Evolutionary conservation across 2,797 vertebrate genomes (phyloP).

Genomic region (Kryptopterus vitreolus): DNA sequence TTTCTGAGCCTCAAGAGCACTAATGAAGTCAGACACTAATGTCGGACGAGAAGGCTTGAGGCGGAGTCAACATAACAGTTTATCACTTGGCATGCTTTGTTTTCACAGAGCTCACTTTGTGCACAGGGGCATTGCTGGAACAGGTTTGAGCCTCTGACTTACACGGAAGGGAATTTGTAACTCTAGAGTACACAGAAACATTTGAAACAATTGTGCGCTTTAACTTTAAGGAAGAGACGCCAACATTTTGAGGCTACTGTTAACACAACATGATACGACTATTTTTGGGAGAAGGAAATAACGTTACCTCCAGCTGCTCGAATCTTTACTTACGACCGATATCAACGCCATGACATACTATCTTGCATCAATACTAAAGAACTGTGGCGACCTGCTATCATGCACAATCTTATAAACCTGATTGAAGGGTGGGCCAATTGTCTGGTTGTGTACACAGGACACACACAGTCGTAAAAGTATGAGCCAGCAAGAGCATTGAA

Average conservation of each 20-base stretch:
- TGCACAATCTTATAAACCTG: background rate
- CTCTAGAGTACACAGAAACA: background rate
- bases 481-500: background rate
- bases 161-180: background rate
- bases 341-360: background rate
- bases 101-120: background rate
- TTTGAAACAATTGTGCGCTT: background rate
- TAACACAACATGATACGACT: no score
- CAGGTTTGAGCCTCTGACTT: background rate
- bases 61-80: background rate
- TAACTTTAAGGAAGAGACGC: background rate
- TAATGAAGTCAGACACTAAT: background rate
- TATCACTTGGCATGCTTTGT: background rate
- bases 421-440: background rate
- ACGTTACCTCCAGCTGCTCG: background rate
- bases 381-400: background rate
- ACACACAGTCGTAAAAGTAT: background rate
- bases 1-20: background rate
- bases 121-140: background rate
- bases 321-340: background rate
- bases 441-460: background rate
- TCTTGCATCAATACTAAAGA: background rate
- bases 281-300: background rate
- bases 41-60: background rate
- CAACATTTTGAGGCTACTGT: no score